phyloP scores from a whole-genome alignment of 1,140 invertebrate species.

The Papilio polyxenes region DNA sequence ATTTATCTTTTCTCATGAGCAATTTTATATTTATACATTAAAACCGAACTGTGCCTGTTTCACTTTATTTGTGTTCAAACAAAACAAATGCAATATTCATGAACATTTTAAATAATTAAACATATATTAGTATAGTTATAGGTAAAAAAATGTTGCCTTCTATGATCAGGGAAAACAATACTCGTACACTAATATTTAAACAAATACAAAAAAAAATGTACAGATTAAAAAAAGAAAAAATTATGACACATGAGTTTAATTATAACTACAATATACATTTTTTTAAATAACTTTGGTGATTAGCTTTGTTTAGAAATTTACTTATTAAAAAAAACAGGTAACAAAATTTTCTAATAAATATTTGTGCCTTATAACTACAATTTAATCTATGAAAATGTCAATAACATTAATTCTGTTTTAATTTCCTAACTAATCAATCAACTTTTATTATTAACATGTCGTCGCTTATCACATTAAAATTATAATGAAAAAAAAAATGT shows the following conservation, averaged over 20 bases:
- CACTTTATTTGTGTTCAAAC: conserved; percentile 5
- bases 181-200: not conserved
- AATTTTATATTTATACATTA: conserved; percentile 23
- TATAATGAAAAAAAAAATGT: not conserved
- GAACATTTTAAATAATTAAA: not conserved
- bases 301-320: not conserved
- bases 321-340: not conserved
- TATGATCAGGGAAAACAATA: not conserved
- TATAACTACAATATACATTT: not conserved
- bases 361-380: conserved; percentile 27
- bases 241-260: not conserved
- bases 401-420: conserved; percentile 38
- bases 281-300: not conserved
- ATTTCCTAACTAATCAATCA: conserved; percentile 24
- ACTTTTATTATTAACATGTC: not conserved
- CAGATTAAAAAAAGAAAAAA: no score
- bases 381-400: conserved; percentile 30
- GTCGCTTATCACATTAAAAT: not conserved
- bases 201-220: not conserved
- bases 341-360: not conserved
- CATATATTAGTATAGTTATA: not conserved
- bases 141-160: not conserved
- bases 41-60: conserved; percentile 27
- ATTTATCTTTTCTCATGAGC: conserved; percentile 25
- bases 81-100: not conserved